Base-by-base conservation (phyloP, 2,113 vertebrate genomes). In the Bettongia penicillata region DNA sequence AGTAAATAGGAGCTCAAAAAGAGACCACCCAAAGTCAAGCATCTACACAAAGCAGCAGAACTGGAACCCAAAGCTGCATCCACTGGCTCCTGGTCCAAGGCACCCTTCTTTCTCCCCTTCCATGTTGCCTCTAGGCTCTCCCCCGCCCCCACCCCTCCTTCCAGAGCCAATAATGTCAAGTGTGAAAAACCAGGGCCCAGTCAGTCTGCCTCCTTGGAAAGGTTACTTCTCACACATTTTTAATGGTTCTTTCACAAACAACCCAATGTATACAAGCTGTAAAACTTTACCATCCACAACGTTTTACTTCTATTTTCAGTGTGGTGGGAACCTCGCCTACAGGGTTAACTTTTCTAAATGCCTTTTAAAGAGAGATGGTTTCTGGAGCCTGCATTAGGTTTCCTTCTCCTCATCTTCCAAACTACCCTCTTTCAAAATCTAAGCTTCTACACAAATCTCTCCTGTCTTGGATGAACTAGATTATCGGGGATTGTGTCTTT, bases 231-330 rank as follows among this genome's bases (percentile, higher is more conserved):
- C 93, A 95, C 90, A 52, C 37, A 92, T 43, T 93, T 84, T 57
- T 47, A 92, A 89, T 91, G n/a, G 92, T 25, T 14, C 84, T 94
- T 93, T 89, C 50, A 53, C 91, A 53, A 92, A 95, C 22, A 95
- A 89, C n/a, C 90, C 91, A 91, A 91, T 89, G 37, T 61, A 90
- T 31, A 51, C 49, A 51, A 84, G 51, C n/a, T 89, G 11, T 57
- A 92, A 90, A 91, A 93, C 1, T 8, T 68, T 92, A 68, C 53
- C 25, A 43, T 16, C 37, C 77, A 14, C 37, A 52, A 89, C 47
- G 11, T 93, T 93, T 95, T 90, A 90, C 50, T 12, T 94, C 24
- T 89, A 26, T 51, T 91, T 94, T 94, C 68, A 90, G 43, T 68
- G 51, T 68, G 53, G 48, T 90, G 96, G 90, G 92, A 92, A 68